phyloP scores from a whole-genome alignment of 2,113 vertebrate species.

The Tachuris rubrigastra region DNA sequence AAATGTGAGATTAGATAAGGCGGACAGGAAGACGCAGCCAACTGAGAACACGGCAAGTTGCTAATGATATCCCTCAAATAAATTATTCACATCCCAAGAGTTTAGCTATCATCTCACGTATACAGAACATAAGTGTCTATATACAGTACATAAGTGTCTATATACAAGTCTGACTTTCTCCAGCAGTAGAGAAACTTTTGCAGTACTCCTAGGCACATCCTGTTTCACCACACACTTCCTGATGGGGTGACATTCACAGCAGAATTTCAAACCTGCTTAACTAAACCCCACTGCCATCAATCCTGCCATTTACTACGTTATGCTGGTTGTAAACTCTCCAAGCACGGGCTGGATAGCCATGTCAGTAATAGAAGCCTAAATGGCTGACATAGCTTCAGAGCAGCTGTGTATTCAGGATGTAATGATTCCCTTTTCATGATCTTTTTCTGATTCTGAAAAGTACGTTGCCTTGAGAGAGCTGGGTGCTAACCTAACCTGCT shows the following conservation, averaged over 20 bases:
- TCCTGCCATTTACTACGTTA: not conserved
- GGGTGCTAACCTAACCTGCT: not conserved
- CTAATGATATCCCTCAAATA: slow-evolving; percentile 15
- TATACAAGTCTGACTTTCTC: not conserved
- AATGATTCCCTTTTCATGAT: not conserved
- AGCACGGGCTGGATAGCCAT: not conserved
- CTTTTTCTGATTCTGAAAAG: not conserved
- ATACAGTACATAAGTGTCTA: not conserved
- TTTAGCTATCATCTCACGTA: not conserved
- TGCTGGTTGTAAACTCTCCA: not conserved
- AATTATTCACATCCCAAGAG: not conserved
- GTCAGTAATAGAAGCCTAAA: not conserved
- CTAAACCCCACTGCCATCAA: not conserved
- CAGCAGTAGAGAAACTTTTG: not conserved
- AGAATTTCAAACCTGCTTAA: not conserved
- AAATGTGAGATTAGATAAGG: not conserved
- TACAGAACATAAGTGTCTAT: not conserved
- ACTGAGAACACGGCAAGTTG: not conserved
- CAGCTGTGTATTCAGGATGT: not conserved
- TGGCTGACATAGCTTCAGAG: not conserved
- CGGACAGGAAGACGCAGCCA: not conserved
- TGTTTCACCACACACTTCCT: not conserved
- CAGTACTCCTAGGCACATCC: not conserved
- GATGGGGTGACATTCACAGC: not conserved
- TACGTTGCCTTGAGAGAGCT: not conserved